Percentiles rank a stretch among this genome's conserved stretches.
These are phyloP conservation scores for Isurus oxyrinchus DNA, from an alignment of 2,113 vertebrate genomes.

Conservation along the genomic window DNA sequence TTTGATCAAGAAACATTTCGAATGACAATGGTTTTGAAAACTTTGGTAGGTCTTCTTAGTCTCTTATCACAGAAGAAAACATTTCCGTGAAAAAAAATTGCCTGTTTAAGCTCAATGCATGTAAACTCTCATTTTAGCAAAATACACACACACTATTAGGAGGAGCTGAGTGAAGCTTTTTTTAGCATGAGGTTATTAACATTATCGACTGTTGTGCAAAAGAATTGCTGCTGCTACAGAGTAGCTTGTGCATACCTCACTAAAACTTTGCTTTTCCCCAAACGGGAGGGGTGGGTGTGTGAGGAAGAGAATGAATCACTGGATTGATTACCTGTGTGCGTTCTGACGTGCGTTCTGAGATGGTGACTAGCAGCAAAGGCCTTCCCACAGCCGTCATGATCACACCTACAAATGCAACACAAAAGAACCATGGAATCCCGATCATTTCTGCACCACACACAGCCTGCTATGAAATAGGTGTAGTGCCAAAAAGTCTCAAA, in stretches of 20 bases:
- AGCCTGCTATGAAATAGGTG: neutral
- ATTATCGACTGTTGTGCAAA: neutral
- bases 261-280: neutral
- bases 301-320: neutral
- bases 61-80: neutral
- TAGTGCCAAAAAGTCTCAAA: neutral
- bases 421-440: neutral
- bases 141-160: neutral
- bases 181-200: neutral
- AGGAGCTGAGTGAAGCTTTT: neutral
- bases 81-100: neutral
- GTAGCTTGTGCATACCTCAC: neutral
- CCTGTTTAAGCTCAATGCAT: neutral
- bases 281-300: neutral
- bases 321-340: slow-evolving; percentile 78
- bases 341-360: slow-evolving; percentile 94
- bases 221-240: neutral
- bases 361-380: slow-evolving; percentile 98
- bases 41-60: neutral
- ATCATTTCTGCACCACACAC: neutral
- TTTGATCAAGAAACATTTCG: neutral
- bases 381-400: slow-evolving; percentile 95
- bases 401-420: slow-evolving; percentile 66
- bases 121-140: neutral
- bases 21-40: neutral